These are phyloP conservation scores for Coelopa pilipes DNA, from an alignment of 2,888 invertebrate species.

Conservation along the genomic window DNA sequence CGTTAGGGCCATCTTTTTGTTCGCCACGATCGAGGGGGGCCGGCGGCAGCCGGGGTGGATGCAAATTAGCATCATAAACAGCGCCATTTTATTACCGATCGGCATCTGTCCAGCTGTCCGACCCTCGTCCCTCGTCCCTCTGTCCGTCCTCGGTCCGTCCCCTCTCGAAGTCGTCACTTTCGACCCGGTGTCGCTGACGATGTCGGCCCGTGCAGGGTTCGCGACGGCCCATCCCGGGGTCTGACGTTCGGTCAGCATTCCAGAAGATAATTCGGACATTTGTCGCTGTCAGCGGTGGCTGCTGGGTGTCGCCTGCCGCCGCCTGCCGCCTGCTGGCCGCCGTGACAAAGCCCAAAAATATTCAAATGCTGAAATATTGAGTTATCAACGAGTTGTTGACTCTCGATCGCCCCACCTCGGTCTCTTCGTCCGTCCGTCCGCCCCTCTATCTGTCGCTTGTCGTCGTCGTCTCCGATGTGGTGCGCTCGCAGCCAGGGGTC, in stretches of 20 bases:
- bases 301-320: too few relatives aligned
- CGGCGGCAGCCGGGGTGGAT: not conserved
- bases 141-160: too few relatives aligned
- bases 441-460: not conserved
- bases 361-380: conserved; percentile 25
- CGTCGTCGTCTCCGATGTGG: not conserved
- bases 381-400: conserved; percentile 9
- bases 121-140: too few relatives aligned
- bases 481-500: conserved; percentile 21
- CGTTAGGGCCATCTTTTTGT: conserved; percentile 3
- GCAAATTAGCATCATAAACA: conserved; percentile 19
- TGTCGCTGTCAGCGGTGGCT: conserved; percentile 23
- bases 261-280: conserved; percentile 14
- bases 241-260: conserved; percentile 5
- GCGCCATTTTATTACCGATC: not conserved
- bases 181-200: too few relatives aligned
- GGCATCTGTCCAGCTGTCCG: not conserved
- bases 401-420: not conserved
- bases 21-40: not conserved
- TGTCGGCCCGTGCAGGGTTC: too few relatives aligned
- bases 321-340: too few relatives aligned
- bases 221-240: not conserved
- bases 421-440: too few relatives aligned
- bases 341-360: conserved; percentile 11
- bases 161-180: too few relatives aligned